Percentiles rank a stretch among this genome's conserved stretches.
Evolutionary conservation across 1,140 invertebrate genomes (phyloP).

Genomic region (Tetragnatha versicolor): DNA sequence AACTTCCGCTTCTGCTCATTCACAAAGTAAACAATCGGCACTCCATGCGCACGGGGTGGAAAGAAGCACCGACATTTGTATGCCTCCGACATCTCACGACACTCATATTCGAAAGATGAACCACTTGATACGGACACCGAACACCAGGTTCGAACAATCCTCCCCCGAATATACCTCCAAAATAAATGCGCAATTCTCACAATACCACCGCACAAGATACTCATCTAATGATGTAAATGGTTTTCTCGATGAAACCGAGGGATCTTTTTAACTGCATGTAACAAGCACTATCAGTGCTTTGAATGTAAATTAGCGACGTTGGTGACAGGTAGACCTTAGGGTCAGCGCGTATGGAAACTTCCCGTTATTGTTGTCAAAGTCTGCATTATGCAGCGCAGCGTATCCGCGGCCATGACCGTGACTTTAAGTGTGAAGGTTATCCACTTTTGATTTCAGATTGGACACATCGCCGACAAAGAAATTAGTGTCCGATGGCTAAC

Average conservation of each 20-base stretch:
- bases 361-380: conserved; percentile 28
- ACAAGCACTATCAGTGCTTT: background rate
- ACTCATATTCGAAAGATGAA: too few species aligned
- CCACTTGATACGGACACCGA: too few species aligned
- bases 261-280: background rate
- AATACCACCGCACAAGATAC: too few species aligned
- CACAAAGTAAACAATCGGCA: too few species aligned
- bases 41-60: too few species aligned
- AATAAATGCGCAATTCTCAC: too few species aligned
- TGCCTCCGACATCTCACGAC: too few species aligned
- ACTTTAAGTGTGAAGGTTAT: conserved; percentile 17
- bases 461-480: background rate
- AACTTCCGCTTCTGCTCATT: too few species aligned
- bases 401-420: conserved; percentile 11
- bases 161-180: too few species aligned
- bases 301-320: background rate
- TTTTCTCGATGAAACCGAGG: background rate
- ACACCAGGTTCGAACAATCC: too few species aligned
- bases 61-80: too few species aligned
- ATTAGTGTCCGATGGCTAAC: background rate
- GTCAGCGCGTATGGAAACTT: conserved; percentile 4
- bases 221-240: too few species aligned
- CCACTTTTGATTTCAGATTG: conserved; percentile 27
- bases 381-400: background rate
- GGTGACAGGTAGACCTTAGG: background rate